Conservation (phyloP, 2,797 vertebrate species). For the Phataginus tricuspis region DNA sequence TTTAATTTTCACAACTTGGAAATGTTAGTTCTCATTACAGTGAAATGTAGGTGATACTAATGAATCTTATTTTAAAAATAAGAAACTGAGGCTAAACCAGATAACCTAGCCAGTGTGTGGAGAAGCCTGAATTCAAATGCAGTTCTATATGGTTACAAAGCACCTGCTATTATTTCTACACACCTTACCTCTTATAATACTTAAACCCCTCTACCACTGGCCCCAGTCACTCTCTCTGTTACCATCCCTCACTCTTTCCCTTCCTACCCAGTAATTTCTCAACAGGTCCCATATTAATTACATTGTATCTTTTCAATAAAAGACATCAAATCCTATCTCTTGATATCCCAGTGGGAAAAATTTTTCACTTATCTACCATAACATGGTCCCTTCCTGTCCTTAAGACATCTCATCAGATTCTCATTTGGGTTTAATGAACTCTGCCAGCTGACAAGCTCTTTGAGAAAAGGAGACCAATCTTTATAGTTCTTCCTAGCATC, state of each 20-base stretch:
- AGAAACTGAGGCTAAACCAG: not conserved
- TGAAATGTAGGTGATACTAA: not conserved
- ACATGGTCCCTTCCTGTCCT: not conserved
- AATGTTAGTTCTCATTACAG: not conserved
- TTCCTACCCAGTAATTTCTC: not conserved
- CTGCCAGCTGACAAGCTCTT: not conserved
- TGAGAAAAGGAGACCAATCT: not conserved
- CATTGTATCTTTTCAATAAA: not conserved
- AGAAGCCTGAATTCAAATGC: not conserved
- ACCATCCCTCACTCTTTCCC: not conserved
- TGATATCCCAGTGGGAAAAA: not conserved
- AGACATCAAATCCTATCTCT: not conserved
- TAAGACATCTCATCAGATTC: not conserved
- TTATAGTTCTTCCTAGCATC: not conserved
- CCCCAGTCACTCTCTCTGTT: not conserved
- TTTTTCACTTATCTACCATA: not conserved
- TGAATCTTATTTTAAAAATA: not conserved
- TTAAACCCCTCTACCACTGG: not conserved
- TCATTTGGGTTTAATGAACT: not conserved
- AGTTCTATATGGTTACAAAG: not conserved
- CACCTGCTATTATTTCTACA: not conserved
- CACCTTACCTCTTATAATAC: not conserved
- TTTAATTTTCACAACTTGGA: conserved; percentile 21
- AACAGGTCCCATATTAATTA: not conserved
- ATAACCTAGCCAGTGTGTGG: not conserved